Conservation (phyloP, 2,113 vertebrate species). For the Vulpes ferrilata region DNA sequence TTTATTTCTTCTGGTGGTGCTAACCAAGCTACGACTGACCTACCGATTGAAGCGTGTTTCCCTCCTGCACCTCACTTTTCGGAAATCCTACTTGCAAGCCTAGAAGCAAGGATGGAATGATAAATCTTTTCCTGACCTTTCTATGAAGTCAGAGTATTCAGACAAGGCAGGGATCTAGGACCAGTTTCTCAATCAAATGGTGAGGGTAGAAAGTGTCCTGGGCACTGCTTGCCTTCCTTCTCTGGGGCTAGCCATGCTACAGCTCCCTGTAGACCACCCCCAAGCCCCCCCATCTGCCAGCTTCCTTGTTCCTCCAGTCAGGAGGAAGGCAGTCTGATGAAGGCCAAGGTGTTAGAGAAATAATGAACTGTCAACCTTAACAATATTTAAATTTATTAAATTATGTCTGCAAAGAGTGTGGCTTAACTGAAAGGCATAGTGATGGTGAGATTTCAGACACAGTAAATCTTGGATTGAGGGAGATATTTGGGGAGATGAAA, state of each 20-base stretch:
- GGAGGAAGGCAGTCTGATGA: background rate
- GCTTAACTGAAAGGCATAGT: background rate
- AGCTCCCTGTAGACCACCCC: background rate
- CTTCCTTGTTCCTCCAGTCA: background rate
- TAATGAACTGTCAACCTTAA: background rate
- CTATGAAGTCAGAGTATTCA: constrained; percentile 4
- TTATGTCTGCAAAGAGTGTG: background rate
- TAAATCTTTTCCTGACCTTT: constrained; percentile 14
- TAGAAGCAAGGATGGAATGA: background rate
- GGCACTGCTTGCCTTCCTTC: background rate
- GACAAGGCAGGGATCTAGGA: background rate
- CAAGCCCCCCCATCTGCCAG: too few relatives aligned
- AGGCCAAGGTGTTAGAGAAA: background rate
- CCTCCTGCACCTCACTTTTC: background rate
- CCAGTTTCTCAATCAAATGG: background rate
- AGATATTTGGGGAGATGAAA: background rate
- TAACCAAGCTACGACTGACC: background rate
- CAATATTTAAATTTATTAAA: constrained; percentile 8
- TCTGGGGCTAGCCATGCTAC: background rate
- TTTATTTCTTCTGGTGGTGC: constrained; percentile 56
- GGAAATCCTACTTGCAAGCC: background rate
- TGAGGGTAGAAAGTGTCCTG: background rate
- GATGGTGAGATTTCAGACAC: background rate
- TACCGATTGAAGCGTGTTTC: background rate
- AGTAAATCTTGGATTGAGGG: background rate